These are phyloP conservation scores for Drosophila emarginata DNA, from an alignment of 2,888 invertebrate species.

Conservation along the genomic window DNA sequence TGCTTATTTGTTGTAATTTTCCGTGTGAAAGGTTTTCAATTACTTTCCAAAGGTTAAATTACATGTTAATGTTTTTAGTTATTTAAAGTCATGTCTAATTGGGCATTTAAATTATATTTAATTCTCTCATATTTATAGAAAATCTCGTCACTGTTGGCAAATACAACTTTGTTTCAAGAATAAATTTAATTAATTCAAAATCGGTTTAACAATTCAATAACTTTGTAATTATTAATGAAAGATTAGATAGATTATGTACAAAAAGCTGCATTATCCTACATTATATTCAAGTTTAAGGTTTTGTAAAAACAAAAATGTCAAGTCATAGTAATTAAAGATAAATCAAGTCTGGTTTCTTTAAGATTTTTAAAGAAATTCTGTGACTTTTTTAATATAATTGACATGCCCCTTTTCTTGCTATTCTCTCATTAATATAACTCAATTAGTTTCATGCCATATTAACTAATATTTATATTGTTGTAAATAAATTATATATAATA, in stretches of 20 bases:
- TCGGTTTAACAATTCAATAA: neutral
- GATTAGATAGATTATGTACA: neutral
- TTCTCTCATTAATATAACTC: too few relatives aligned
- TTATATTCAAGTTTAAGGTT: neutral
- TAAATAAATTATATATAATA: too few relatives aligned
- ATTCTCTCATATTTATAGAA: neutral
- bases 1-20: neutral
- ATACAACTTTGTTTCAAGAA: neutral
- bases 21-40: neutral
- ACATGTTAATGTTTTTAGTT: neutral
- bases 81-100: neutral
- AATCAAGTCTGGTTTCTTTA: neutral
- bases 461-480: too few relatives aligned
- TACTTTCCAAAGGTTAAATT: conserved; percentile 5
- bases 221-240: neutral
- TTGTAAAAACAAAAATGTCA: too few relatives aligned
- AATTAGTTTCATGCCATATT: too few relatives aligned
- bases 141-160: neutral
- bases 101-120: conserved; percentile 1
- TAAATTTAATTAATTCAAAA: neutral
- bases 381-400: neutral
- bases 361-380: neutral
- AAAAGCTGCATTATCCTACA: neutral
- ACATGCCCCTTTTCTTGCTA: too few relatives aligned
- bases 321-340: neutral